Percentiles rank a stretch among this genome's conserved stretches.
Conservation (phyloP, 2,113 vertebrate species). For the Stomatorhinus ivindoensis region DNA sequence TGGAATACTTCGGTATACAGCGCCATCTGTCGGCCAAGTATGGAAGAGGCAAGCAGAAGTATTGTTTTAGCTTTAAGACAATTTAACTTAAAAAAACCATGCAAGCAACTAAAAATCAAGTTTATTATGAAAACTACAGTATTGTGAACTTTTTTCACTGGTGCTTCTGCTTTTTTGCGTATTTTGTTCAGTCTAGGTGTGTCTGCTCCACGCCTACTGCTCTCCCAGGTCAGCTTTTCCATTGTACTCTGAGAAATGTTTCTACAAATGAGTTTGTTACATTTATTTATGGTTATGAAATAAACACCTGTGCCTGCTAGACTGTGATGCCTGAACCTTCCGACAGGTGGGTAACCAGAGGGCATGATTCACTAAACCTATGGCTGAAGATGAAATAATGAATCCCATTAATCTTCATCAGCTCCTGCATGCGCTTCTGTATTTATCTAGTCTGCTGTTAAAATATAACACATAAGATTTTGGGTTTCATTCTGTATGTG, state of each 20-base stretch:
- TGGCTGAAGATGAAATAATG: neutral
- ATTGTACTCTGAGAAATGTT: neutral
- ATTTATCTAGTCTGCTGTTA: neutral
- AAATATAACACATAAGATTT: neutral
- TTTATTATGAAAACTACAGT: neutral
- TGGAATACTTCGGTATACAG: neutral
- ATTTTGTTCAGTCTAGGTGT: slow-evolving; percentile 29
- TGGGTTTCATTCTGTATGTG: neutral
- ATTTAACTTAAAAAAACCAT: neutral
- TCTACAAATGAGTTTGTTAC: neutral
- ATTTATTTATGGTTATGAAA: slow-evolving; percentile 30
- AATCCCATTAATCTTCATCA: neutral
- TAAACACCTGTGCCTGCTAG: slow-evolving; percentile 46
- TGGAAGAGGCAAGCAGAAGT: neutral
- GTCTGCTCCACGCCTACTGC: slow-evolving; percentile 46
- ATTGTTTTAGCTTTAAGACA: neutral
- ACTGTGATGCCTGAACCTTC: neutral
- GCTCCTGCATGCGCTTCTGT: slow-evolving; percentile 18
- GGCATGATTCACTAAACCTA: neutral
- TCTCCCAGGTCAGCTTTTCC: neutral
- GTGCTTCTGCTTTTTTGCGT: slow-evolving; percentile 40
- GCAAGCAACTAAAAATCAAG: neutral
- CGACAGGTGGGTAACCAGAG: neutral
- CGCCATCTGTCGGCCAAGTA: neutral
- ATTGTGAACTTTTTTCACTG: neutral